phyloP scores from a whole-genome alignment of 2,888 invertebrate genomes.

The Ormyrus labotus region DNA sequence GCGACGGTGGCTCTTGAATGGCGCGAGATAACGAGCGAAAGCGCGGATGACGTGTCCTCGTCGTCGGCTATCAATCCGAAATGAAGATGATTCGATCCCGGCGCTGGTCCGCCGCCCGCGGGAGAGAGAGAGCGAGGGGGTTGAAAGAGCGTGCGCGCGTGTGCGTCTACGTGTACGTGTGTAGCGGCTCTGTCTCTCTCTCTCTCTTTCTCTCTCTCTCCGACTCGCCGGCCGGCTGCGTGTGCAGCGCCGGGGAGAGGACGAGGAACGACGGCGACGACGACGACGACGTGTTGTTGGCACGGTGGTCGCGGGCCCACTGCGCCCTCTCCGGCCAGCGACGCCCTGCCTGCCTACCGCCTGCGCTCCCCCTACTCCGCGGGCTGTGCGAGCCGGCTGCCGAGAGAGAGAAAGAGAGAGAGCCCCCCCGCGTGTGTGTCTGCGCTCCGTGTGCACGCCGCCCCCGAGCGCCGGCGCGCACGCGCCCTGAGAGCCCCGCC shows the following conservation, averaged over 20 bases:
- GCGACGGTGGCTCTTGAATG: background rate
- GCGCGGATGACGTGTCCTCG: constrained; percentile 43
- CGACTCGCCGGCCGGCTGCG: background rate
- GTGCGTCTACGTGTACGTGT: constrained; percentile 34
- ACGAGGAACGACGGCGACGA: background rate
- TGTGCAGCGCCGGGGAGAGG: background rate
- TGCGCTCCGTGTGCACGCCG: constrained; percentile 62
- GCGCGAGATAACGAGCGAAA: background rate
- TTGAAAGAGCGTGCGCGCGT: constrained; percentile 13
- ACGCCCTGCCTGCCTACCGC: constrained; percentile 69
- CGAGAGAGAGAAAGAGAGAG: constrained; percentile 52
- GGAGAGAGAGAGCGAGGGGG: constrained; percentile 52
- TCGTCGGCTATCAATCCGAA: constrained; percentile 62
- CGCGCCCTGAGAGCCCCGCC: constrained; percentile 11
- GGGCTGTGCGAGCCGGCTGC: no score
- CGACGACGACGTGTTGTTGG: constrained; percentile 69
- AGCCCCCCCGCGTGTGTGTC: constrained; percentile 68
- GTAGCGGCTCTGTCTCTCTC: constrained; percentile 19
- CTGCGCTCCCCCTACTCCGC: constrained; percentile 58
- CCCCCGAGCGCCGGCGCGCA: constrained; percentile 50
- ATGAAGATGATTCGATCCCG: constrained; percentile 63
- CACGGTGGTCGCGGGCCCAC: constrained; percentile 78
- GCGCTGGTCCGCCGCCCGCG: constrained; percentile 14
- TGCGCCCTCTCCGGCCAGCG: constrained; percentile 77
- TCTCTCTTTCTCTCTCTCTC: constrained; percentile 21